Evolutionary conservation across 2,113 vertebrate species (phyloP).

Genomic region (Otocyon megalotis): DNA sequence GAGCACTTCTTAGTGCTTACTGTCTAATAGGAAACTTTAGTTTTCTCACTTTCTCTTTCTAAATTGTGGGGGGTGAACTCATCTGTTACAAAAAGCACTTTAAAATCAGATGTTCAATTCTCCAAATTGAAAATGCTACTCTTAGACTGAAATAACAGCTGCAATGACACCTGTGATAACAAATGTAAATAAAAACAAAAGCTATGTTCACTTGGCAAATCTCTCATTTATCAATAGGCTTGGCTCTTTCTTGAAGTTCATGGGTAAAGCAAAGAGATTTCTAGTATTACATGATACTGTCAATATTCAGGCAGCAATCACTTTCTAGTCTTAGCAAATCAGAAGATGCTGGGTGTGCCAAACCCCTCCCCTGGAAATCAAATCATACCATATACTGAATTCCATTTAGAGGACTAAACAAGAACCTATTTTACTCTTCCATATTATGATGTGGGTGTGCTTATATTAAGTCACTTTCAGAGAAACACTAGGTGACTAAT

Average conservation of each 20-base stretch:
- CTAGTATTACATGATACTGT: background rate
- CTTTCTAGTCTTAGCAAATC: background rate
- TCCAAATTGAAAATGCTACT: slow-evolving; percentile 14
- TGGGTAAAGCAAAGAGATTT: background rate
- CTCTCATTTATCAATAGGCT: background rate
- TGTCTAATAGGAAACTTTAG: background rate
- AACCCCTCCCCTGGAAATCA: background rate
- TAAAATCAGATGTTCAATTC: slow-evolving; percentile 54
- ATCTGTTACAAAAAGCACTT: background rate
- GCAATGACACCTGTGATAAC: background rate
- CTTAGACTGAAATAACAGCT: slow-evolving; percentile 34
- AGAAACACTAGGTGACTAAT: slow-evolving; percentile 74
- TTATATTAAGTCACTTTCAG: slow-evolving; percentile 66
- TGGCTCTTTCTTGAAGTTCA: background rate
- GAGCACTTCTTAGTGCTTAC: background rate
- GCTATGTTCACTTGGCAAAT: background rate
- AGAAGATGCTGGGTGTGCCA: background rate
- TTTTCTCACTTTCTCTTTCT: slow-evolving; percentile 12
- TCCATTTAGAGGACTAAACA: slow-evolving; percentile 27
- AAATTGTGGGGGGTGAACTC: background rate
- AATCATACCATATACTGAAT: slow-evolving; percentile 3
- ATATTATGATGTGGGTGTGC: slow-evolving; percentile 46
- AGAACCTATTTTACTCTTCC: slow-evolving; percentile 15
- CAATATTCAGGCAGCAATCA: background rate
- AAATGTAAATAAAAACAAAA: slow-evolving; percentile 58